A percentile compares a stretch with the other conserved stretches of the same genome.
These are phyloP conservation scores for Saturnia pavonia DNA, from an alignment of 2,888 invertebrate genomes.

Conservation along the genomic window DNA sequence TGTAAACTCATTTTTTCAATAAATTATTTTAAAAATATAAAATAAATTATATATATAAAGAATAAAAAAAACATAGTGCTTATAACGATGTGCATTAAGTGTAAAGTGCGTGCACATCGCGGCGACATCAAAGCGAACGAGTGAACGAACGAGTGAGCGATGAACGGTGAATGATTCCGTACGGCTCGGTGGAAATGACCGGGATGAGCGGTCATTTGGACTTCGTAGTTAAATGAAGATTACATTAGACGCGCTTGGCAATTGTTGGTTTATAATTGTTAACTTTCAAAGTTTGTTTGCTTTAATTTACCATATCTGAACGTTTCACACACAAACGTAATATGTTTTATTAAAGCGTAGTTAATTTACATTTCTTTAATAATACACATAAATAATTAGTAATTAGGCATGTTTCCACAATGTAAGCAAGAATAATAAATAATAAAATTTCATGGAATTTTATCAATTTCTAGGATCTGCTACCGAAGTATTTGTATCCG, in stretches of 20 bases:
- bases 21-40: conserved; percentile 21
- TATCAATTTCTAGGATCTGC: neutral
- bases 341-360: neutral
- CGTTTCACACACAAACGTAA: neutral
- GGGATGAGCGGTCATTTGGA: conserved; percentile 44
- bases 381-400: too few relatives aligned
- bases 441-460: too few relatives aligned
- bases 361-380: neutral
- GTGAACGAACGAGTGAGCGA: conserved; percentile 53
- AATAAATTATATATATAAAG: too few relatives aligned
- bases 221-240: conserved; percentile 22
- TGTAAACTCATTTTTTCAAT: neutral
- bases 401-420: too few relatives aligned
- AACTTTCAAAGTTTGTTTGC: conserved; percentile 14
- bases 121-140: conserved; percentile 65
- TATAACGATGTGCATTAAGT: conserved; percentile 57
- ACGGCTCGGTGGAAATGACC: conserved; percentile 64
- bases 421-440: too few relatives aligned
- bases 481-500: too few relatives aligned
- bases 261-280: conserved; percentile 23
- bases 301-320: neutral
- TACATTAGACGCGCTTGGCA: conserved; percentile 18
- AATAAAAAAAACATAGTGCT: conserved; percentile 48
- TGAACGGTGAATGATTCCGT: conserved; percentile 66
- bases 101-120: conserved; percentile 66